phyloP scores from a whole-genome alignment of 1,140 invertebrate genomes.

The Brachionus plicatilis region DNA sequence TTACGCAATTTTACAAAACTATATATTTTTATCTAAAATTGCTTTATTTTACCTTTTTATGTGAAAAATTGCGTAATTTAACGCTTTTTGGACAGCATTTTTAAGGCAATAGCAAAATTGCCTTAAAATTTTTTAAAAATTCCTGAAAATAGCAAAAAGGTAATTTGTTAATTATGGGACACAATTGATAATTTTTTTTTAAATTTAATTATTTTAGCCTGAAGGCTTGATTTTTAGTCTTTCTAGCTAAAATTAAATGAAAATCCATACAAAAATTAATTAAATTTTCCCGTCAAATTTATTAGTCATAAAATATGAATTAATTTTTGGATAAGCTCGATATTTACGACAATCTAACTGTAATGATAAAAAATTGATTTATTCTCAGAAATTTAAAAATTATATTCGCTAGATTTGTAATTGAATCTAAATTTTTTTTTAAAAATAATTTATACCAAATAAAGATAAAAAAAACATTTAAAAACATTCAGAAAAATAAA shows the following conservation, averaged over 20 bases:
- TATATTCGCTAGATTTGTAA: neutral
- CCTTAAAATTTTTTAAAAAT: too few species aligned
- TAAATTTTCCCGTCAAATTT: neutral
- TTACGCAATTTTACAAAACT: too few species aligned
- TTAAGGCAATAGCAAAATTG: too few species aligned
- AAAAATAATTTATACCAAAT: neutral
- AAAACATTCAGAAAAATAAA: neutral
- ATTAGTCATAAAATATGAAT: neutral
- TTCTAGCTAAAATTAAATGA: neutral
- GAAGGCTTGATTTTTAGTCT: neutral
- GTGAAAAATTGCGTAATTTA: too few species aligned
- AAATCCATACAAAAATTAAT: neutral
- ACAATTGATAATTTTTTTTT: too few species aligned
- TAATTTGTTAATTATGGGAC: too few species aligned
- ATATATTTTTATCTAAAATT: too few species aligned
- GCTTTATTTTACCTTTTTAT: too few species aligned
- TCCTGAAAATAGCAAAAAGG: too few species aligned
- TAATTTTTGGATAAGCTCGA: neutral
- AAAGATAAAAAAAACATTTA: too few species aligned
- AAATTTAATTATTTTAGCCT: too few species aligned
- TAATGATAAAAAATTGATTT: neutral
- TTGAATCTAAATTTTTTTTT: neutral
- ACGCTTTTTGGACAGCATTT: too few species aligned
- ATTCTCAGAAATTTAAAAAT: neutral
- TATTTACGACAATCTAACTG: neutral